Base-by-base conservation (phyloP, 2,888 invertebrate species). In the Ornithoptera alexandrae region DNA sequence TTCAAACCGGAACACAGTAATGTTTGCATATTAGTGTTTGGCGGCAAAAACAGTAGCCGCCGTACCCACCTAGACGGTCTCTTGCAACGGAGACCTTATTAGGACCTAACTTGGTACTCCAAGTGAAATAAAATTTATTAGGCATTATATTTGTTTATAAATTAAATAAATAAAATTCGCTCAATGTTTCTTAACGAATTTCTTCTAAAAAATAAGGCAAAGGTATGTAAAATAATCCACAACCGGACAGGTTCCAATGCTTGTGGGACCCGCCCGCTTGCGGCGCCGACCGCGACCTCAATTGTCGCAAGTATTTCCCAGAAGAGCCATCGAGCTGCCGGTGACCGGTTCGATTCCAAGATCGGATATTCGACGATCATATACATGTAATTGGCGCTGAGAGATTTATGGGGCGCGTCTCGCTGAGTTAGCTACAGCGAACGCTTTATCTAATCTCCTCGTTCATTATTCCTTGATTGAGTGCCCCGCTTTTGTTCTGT, bases 331-430 rank as follows among this genome's bases (percentile, higher is more conserved):
- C 84, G 82, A 78, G 36, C 64, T 59, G 17, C 59, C 70, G 67
- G 66, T 62, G 58, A 65, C 71, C 53, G 65, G 61, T 79, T 81
- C 81, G 81, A 84, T 79, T 82, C 84, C 78, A 76, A 74, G 74
- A 72, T 73, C 77, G 76, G 75, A 74, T 77, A 77, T 74, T 74
- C 76, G 74, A 75, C 84, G 84, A 89, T 89, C 88, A 89, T 88
- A 87, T 81, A 81, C 74, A 74, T 77, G 79, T 80, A 80, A 80
- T 80, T 80, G 80, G 77, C 73, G 76, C 73, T 75, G 76, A 82
- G 84, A 90, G 89, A 90, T 90, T 89, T 90, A 90, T 88, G 83
- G 83, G 76, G 76, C 77, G 78, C 84, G 85, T 87, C 88, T 81
- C 79, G 75, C 76, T 77, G 80, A 83, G 79, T 88, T 85, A 82